Conservation (phyloP, 2,888 invertebrate genomes). For the Theodoxus fluviatilis region DNA sequence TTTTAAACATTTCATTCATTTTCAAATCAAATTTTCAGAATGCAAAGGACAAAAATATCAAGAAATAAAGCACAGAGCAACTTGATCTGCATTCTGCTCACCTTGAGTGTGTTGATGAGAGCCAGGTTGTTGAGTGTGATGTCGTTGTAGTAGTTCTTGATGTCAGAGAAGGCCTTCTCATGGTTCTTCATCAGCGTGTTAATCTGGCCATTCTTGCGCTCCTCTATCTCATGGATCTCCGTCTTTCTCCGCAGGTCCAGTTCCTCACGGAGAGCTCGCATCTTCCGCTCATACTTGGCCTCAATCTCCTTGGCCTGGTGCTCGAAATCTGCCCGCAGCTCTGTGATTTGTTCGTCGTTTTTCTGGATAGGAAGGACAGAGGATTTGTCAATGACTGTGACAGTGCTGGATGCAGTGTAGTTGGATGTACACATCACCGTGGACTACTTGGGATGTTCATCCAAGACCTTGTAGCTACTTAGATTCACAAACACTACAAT, state of each 20-base stretch:
- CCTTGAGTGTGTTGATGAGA: conserved; percentile 86
- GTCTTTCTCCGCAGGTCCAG: conserved; percentile 70
- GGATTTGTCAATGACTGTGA: neutral
- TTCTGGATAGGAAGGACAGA: conserved; percentile 53
- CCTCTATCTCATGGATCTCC: conserved; percentile 78
- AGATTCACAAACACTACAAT: neutral
- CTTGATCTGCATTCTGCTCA: too few species aligned
- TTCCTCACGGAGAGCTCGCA: conserved; percentile 78
- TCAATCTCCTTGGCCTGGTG: conserved; percentile 75
- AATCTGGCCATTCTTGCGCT: conserved; percentile 87
- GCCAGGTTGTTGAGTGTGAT: conserved; percentile 92
- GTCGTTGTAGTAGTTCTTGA: conserved; percentile 94
- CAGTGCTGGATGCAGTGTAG: too few species aligned
- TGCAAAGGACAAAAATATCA: too few species aligned
- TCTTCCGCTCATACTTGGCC: conserved; percentile 78
- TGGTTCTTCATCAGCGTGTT: conserved; percentile 81
- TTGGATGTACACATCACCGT: too few species aligned
- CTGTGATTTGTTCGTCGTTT: conserved; percentile 70
- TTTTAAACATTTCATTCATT: too few species aligned
- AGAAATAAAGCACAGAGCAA: too few species aligned
- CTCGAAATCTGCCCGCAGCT: conserved; percentile 74
- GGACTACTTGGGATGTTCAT: too few species aligned
- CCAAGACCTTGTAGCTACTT: too few species aligned
- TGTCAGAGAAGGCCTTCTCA: conserved; percentile 83
- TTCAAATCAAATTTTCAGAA: too few species aligned